phyloP scores from a whole-genome alignment of 1,140 invertebrate genomes.

The Lethrus apterus region DNA sequence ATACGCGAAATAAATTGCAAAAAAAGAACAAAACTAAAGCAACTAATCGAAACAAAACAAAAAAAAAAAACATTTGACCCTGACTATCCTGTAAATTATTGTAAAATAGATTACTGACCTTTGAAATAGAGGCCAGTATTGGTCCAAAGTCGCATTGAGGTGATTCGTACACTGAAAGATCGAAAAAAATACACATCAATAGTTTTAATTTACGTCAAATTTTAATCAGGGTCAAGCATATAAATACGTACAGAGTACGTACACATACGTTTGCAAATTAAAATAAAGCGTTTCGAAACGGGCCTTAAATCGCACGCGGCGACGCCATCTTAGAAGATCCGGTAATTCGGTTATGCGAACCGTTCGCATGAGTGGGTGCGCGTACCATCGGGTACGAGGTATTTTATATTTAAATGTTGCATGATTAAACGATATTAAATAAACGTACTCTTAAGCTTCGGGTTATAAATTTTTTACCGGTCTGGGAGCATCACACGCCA shows the following conservation, averaged over 20 bases:
- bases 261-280: no score
- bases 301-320: no score
- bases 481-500: background rate
- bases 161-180: constrained; percentile 42
- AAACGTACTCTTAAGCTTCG: constrained; percentile 38
- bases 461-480: background rate
- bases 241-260: no score
- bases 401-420: constrained; percentile 42
- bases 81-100: background rate
- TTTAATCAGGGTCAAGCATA: no score
- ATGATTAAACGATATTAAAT: constrained; percentile 43
- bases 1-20: no score
- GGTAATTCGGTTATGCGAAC: no score
- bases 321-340: no score
- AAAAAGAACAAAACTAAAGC: no score
- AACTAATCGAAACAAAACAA: constrained; percentile 1
- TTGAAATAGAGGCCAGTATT: constrained; percentile 42
- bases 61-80: background rate
- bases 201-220: no score
- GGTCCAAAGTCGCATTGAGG: constrained; percentile 41
- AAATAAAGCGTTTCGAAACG: no score
- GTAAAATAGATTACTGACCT: constrained; percentile 36
- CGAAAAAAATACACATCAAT: constrained; percentile 31
- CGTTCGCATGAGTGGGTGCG: constrained; percentile 4
- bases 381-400: constrained; percentile 39